Percentiles rank a stretch among this genome's conserved stretches.
These are phyloP conservation scores for Drosophila saltans DNA, from an alignment of 1,140 invertebrate genomes.

Conservation along the genomic window DNA sequence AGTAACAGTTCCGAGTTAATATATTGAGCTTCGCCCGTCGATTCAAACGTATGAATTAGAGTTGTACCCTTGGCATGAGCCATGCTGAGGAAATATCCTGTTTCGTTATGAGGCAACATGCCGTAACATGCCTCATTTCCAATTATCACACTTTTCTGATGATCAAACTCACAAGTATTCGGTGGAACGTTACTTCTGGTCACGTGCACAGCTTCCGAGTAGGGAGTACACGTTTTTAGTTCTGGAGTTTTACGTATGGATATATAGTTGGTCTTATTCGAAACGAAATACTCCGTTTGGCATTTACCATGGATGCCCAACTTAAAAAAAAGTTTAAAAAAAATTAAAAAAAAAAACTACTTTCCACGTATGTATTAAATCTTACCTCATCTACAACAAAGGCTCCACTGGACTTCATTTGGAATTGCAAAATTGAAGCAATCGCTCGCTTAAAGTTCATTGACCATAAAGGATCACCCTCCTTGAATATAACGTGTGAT, in stretches of 20 bases:
- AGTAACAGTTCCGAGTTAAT: constrained; percentile 78
- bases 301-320: constrained; percentile 79
- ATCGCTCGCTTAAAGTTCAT: constrained; percentile 88
- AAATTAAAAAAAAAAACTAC: not conserved
- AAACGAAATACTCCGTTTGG: constrained; percentile 80
- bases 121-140: constrained; percentile 81
- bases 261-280: constrained; percentile 79
- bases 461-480: constrained; percentile 86
- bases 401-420: constrained; percentile 83
- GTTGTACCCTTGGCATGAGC: constrained; percentile 79
- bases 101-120: constrained; percentile 73
- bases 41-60: constrained; percentile 81
- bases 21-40: constrained; percentile 79
- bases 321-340: constrained; percentile 29
- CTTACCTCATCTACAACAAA: constrained; percentile 84
- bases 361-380: not conserved
- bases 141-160: constrained; percentile 81
- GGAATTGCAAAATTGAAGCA: constrained; percentile 86
- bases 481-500: constrained; percentile 80
- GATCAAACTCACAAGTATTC: constrained; percentile 79
- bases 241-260: constrained; percentile 81
- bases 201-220: constrained; percentile 73
- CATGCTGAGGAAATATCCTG: constrained; percentile 76
- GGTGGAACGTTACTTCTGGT: constrained; percentile 79
- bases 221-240: constrained; percentile 71